Evolutionary conservation across 2,888 invertebrate species (phyloP).

Genomic region (Phrixothrix hirtus): DNA sequence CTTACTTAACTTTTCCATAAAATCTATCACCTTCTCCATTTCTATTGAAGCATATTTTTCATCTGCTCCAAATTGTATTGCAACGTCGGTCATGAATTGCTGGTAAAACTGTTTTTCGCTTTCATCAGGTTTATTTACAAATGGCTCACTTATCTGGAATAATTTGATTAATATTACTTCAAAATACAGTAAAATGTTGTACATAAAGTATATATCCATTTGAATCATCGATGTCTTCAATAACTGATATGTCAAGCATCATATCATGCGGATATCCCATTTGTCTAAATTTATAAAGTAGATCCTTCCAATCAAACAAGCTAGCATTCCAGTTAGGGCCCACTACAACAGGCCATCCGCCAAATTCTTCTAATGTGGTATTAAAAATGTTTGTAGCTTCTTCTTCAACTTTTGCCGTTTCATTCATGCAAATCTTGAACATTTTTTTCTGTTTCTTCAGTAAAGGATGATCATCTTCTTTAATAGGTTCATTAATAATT

Average conservation of each 20-base stretch:
- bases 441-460: slow-evolving; percentile 2
- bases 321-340: slow-evolving; percentile 70
- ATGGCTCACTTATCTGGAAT: slow-evolving; percentile 4
- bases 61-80: slow-evolving; percentile 36
- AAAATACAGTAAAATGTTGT: slow-evolving; percentile 1
- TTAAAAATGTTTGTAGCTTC: slow-evolving; percentile 11
- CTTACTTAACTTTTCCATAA: slow-evolving; percentile 36
- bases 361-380: slow-evolving; percentile 60
- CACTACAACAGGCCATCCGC: slow-evolving; percentile 86
- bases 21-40: slow-evolving; percentile 37
- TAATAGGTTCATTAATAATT: background rate
- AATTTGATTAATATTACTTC: background rate
- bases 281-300: slow-evolving; percentile 73
- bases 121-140: background rate
- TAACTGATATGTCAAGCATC: slow-evolving; percentile 1
- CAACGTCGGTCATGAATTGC: slow-evolving; percentile 36
- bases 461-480: background rate
- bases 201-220: slow-evolving; percentile 4
- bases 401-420: background rate
- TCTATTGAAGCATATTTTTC: slow-evolving; percentile 31
- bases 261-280: slow-evolving; percentile 62
- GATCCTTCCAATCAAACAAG: slow-evolving; percentile 74
- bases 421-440: slow-evolving; percentile 5
- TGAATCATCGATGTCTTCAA: slow-evolving; percentile 3
- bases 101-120: background rate